A percentile compares a stretch with the other conserved stretches of the same genome.
These are phyloP conservation scores for Cygnus buccinator DNA, from an alignment of 2,113 vertebrate species.

Conservation along the genomic window DNA sequence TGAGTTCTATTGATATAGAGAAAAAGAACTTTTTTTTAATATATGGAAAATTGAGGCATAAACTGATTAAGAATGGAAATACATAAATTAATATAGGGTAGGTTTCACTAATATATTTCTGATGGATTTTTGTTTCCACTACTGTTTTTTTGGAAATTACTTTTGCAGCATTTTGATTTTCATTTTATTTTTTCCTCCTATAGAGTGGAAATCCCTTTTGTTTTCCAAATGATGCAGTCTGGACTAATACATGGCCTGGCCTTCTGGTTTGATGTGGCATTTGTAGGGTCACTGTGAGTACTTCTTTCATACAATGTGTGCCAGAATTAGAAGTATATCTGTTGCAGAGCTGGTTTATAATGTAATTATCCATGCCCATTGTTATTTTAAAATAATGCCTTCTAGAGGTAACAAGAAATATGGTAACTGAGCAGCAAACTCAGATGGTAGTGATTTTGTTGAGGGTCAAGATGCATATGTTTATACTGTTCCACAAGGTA, in stretches of 20 bases:
- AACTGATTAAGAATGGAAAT: background rate
- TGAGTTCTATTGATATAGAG: background rate
- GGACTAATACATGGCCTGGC: slow-evolving; percentile 84
- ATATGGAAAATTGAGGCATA: background rate
- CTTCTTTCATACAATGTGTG: background rate
- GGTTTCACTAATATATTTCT: background rate
- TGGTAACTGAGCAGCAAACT: background rate
- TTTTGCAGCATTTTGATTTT: slow-evolving; percentile 1
- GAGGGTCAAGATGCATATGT: background rate
- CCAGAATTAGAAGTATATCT: background rate
- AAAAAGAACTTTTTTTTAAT: background rate
- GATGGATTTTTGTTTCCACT: background rate
- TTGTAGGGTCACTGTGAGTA: slow-evolving; percentile 80
- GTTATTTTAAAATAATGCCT: background rate
- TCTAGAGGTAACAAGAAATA: background rate
- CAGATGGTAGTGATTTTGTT: background rate
- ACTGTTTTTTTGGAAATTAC: background rate
- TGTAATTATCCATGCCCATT: background rate
- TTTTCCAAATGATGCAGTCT: slow-evolving; percentile 80
- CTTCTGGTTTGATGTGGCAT: slow-evolving; percentile 86
- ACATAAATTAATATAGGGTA: background rate
- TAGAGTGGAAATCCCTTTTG: slow-evolving; percentile 85
- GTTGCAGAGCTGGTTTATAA: background rate
- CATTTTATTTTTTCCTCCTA: background rate
- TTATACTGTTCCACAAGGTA: background rate